Percentiles rank a stretch among this genome's conserved stretches.
Evolutionary conservation across 2,113 vertebrate species (phyloP).

Genomic region (Tenebrosternarchus preto): DNA sequence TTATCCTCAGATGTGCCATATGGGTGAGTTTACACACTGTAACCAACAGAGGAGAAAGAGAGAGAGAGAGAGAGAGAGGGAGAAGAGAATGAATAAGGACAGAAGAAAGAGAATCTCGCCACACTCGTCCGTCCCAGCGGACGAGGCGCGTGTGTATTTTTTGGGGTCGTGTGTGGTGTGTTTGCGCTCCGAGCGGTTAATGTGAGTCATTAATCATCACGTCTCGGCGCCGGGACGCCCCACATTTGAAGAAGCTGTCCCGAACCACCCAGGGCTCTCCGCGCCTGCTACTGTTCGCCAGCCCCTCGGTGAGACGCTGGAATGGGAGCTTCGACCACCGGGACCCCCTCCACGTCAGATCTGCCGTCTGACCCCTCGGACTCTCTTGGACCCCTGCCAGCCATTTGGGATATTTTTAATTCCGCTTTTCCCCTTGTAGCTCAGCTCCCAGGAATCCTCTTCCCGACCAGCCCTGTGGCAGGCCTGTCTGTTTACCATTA

Average conservation of each 20-base stretch:
- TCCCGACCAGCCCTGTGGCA: conserved; percentile 24
- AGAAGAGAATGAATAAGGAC: background rate
- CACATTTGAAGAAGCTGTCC: conserved; percentile 35
- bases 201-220: conserved; percentile 54
- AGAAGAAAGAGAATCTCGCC: conserved; percentile 19
- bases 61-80: background rate
- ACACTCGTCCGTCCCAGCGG: conserved; percentile 32
- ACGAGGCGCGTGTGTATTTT: conserved; percentile 53
- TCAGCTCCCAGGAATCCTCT: conserved; percentile 51
- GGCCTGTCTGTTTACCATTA: conserved; percentile 79
- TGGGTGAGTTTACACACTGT: conserved; percentile 51
- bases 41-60: conserved; percentile 11
- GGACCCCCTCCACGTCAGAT: background rate
- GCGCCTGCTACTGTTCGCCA: conserved; percentile 44
- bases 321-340: background rate
- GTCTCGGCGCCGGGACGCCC: conserved; percentile 35
- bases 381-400: conserved; percentile 35
- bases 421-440: conserved; percentile 50
- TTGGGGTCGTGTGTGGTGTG: conserved; percentile 44
- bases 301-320: background rate
- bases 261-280: conserved; percentile 13
- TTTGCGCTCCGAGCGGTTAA: conserved; percentile 53
- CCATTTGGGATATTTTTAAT: conserved; percentile 52
- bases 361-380: background rate
- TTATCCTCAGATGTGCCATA: conserved; percentile 54